phyloP scores from a whole-genome alignment of 2,888 invertebrate genomes.

The Callinectes sapidus region DNA sequence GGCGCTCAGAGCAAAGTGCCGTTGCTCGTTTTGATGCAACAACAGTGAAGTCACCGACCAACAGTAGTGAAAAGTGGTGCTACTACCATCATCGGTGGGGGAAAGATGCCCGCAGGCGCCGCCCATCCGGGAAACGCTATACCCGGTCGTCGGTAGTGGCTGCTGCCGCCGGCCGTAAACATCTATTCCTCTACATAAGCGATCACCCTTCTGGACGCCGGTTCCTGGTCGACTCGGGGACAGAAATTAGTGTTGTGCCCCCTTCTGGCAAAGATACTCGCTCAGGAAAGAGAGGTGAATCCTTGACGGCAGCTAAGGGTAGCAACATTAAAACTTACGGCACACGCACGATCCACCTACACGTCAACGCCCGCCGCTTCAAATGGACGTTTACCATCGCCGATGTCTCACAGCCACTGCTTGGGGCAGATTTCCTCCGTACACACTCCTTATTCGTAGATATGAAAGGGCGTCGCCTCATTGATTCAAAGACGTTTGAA shows the following conservation, averaged over 20 bases:
- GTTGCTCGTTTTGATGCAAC: neutral
- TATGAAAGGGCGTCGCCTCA: conserved; percentile 8
- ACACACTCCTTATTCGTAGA: neutral
- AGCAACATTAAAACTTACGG: conserved; percentile 24
- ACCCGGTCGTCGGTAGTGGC: conserved; percentile 7
- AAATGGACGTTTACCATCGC: conserved; percentile 13
- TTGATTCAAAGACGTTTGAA: neutral
- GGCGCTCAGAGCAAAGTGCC: no score
- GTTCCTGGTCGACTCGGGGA: conserved; percentile 21
- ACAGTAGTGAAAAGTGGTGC: neutral
- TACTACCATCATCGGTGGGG: neutral
- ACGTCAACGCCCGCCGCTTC: neutral
- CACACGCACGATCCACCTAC: neutral
- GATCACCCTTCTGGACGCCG: conserved; percentile 33
- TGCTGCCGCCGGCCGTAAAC: conserved; percentile 37
- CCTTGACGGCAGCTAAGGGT: conserved; percentile 10
- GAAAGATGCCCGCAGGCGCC: neutral
- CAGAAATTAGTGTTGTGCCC: conserved; percentile 10
- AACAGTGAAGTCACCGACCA: neutral
- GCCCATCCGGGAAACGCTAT: neutral
- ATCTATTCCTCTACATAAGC: neutral
- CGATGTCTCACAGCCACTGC: conserved; percentile 30
- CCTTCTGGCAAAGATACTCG: neutral
- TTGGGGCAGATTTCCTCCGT: neutral
- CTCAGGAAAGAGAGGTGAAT: neutral